Percentiles rank a stretch among this genome's conserved stretches.
phyloP scores from a whole-genome alignment of 2,888 invertebrate species.

The Nomada goodeniana region DNA sequence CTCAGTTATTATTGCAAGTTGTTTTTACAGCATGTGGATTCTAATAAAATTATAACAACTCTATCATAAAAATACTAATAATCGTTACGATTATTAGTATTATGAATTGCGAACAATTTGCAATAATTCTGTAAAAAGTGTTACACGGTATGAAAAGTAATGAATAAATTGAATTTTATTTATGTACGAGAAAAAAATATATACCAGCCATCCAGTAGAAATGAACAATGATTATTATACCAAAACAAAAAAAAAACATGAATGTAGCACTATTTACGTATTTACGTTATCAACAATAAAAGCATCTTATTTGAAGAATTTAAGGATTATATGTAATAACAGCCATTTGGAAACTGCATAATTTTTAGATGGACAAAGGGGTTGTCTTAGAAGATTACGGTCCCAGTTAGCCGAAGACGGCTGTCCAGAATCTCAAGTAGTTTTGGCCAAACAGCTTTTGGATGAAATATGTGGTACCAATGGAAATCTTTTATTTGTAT shows the following conservation, averaged over 20 bases:
- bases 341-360: background rate
- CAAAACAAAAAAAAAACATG: background rate
- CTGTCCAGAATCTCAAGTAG: conserved; percentile 95
- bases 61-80: too few relatives aligned
- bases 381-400: conserved; percentile 87
- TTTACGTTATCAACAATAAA: background rate
- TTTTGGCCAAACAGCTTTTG: conserved; percentile 92
- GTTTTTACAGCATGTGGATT: too few relatives aligned
- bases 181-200: background rate
- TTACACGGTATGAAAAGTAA: background rate
- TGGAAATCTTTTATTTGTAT: conserved; percentile 9
- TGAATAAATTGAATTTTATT: background rate
- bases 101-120: background rate
- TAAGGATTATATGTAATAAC: too few relatives aligned
- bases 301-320: background rate
- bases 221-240: conserved; percentile 2
- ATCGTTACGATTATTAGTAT: background rate
- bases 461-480: conserved; percentile 90
- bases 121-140: background rate
- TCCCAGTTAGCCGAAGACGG: conserved; percentile 94
- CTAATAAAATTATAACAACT: background rate
- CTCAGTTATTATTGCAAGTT: background rate
- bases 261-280: background rate
- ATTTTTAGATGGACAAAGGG: conserved; percentile 88
- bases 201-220: conserved; percentile 8